Evolutionary conservation across 2,113 vertebrate genomes (phyloP).

Genomic region (Sorex fumeus): DNA sequence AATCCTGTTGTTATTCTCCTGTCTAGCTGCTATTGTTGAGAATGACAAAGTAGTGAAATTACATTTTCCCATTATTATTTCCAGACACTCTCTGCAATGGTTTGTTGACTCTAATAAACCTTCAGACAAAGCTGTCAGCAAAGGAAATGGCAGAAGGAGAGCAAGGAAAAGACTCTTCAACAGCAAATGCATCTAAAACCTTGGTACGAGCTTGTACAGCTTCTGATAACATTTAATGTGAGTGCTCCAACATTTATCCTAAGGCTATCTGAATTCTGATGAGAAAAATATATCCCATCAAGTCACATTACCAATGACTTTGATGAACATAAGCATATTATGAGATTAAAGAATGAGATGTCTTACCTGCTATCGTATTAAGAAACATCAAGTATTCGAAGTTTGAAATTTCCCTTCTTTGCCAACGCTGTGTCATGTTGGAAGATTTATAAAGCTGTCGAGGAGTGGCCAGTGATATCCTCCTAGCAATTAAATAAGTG

Average conservation of each 20-base stretch:
- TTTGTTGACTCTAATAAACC: conserved; percentile 93
- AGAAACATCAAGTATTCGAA: conserved; percentile 99
- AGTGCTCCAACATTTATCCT: conserved; percentile 82
- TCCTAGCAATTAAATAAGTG: conserved; percentile 89
- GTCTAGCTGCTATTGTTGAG: conserved; percentile 88
- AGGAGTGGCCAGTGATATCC: conserved; percentile 97
- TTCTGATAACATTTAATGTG: conserved; percentile 85
- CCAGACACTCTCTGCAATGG: conserved; percentile 91
- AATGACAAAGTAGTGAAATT: conserved; percentile 91
- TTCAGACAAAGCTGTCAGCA: conserved; percentile 92
- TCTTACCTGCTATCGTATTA: conserved; percentile 97
- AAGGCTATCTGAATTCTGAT: conserved; percentile 81
- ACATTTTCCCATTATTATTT: conserved; percentile 93
- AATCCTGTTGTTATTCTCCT: conserved; percentile 88
- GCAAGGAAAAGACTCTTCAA: conserved; percentile 85
- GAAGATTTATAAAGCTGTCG: conserved; percentile 99
- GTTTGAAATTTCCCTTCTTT: conserved; percentile 98
- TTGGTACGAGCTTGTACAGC: conserved; percentile 78
- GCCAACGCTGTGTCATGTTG: conserved; percentile 99
- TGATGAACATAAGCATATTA: conserved; percentile 85
- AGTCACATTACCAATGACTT: conserved; percentile 74
- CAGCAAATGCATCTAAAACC: conserved; percentile 83
- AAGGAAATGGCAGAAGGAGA: conserved; percentile 88
- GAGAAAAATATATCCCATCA: conserved; percentile 82
- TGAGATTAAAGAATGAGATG: conserved; percentile 81